phyloP scores from a whole-genome alignment of 2,113 vertebrate genomes.

The Crotalus horridus region DNA sequence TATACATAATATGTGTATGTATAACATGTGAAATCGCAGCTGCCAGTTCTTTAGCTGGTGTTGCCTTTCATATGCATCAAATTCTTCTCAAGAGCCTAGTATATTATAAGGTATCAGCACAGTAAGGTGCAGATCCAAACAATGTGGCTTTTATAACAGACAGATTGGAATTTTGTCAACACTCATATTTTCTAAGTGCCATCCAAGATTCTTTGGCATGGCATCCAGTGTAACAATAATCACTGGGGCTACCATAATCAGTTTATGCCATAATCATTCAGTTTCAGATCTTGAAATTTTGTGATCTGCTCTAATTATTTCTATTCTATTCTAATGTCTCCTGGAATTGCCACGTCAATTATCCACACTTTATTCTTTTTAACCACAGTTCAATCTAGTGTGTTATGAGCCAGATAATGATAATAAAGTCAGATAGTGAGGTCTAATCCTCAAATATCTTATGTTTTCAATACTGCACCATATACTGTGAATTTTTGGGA shows the following conservation, averaged over 20 bases:
- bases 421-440: neutral
- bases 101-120: neutral
- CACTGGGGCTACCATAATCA: neutral
- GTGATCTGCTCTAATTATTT: neutral
- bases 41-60: neutral
- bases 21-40: neutral
- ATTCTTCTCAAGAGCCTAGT: neutral
- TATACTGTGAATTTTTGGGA: neutral
- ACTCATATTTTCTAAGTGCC: neutral
- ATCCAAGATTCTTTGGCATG: neutral
- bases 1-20: neutral
- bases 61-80: neutral
- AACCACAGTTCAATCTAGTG: neutral
- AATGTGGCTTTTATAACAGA: neutral
- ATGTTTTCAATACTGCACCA: neutral
- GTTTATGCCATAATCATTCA: neutral
- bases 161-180: neutral
- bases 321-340: neutral
- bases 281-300: neutral
- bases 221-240: neutral
- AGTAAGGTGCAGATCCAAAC: neutral
- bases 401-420: neutral
- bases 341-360: neutral
- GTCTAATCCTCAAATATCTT: neutral
- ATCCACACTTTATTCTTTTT: neutral